Evolutionary conservation across 2,888 invertebrate genomes (phyloP).

Genomic region (Ctenicera cuprea): DNA sequence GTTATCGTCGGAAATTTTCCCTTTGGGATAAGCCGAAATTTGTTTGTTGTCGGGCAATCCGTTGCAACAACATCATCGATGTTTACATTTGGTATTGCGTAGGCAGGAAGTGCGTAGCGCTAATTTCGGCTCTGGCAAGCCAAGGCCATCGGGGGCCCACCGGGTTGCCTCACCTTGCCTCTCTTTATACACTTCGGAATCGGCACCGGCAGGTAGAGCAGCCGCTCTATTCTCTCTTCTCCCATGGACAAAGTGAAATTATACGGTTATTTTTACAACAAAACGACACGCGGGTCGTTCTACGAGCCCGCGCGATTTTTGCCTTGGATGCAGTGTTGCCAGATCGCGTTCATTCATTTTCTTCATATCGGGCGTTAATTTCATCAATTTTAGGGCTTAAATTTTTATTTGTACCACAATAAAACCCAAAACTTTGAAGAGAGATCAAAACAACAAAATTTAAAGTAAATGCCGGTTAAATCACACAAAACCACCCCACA

Average conservation of each 20-base stretch:
- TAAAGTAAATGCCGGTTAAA: too few species aligned
- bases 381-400: too few species aligned
- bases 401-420: too few species aligned
- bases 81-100: conserved; percentile 38
- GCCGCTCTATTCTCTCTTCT: not conserved
- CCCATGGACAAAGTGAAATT: conserved; percentile 29
- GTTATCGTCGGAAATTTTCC: conserved; percentile 3
- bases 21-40: conserved; percentile 20
- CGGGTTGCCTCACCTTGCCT: conserved; percentile 41
- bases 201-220: conserved; percentile 17
- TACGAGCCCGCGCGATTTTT: conserved; percentile 6
- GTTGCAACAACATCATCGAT: conserved; percentile 4
- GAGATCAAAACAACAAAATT: too few species aligned
- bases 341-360: too few species aligned
- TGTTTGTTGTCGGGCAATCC: conserved; percentile 23
- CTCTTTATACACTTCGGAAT: conserved; percentile 10
- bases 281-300: conserved; percentile 14
- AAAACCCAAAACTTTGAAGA: too few species aligned
- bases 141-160: conserved; percentile 53
- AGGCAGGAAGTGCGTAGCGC: conserved; percentile 56
- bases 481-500: too few species aligned
- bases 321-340: not conserved
- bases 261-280: conserved; percentile 22
- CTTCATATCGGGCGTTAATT: too few species aligned
- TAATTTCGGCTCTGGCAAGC: conserved; percentile 53